phyloP scores from a whole-genome alignment of 2,797 vertebrate genomes.

The Acipenser ruthenus region DNA sequence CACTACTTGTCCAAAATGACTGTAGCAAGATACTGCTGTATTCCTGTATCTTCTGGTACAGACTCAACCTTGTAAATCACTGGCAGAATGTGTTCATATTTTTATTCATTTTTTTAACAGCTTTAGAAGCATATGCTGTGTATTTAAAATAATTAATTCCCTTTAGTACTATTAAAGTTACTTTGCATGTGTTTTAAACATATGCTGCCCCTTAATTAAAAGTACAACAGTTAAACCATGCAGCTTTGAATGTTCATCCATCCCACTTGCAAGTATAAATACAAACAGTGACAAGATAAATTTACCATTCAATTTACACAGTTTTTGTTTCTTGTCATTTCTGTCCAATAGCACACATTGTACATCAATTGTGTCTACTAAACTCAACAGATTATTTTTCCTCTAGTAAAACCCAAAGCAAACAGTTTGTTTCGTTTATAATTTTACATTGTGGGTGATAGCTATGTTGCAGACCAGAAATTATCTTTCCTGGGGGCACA shows the following conservation, averaged over 20 bases:
- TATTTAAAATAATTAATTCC: neutral
- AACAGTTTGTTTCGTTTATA: too few relatives aligned
- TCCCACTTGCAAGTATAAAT: neutral
- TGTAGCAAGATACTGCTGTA: neutral
- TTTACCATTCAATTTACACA: neutral
- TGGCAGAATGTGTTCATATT: neutral
- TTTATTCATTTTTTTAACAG: neutral
- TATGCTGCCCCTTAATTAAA: slow-evolving; percentile 4
- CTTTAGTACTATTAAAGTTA: neutral
- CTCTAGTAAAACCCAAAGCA: too few relatives aligned
- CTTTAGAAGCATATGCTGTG: slow-evolving; percentile 3
- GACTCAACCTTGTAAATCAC: neutral
- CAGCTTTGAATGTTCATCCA: neutral
- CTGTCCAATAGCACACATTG: neutral
- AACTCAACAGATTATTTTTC: neutral
- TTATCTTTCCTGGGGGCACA: too few relatives aligned
- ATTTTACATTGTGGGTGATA: too few relatives aligned
- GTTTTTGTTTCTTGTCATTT: neutral
- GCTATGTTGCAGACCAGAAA: too few relatives aligned
- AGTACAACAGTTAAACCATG: neutral
- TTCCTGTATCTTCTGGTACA: neutral
- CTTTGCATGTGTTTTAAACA: slow-evolving; percentile 1
- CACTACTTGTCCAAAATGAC: neutral
- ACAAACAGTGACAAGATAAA: neutral
- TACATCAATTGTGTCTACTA: neutral